Percentiles rank a stretch among this genome's conserved stretches.
These are phyloP conservation scores for Epinephelus malabaricus DNA, from an alignment of 2,797 vertebrate species.

Conservation along the genomic window DNA sequence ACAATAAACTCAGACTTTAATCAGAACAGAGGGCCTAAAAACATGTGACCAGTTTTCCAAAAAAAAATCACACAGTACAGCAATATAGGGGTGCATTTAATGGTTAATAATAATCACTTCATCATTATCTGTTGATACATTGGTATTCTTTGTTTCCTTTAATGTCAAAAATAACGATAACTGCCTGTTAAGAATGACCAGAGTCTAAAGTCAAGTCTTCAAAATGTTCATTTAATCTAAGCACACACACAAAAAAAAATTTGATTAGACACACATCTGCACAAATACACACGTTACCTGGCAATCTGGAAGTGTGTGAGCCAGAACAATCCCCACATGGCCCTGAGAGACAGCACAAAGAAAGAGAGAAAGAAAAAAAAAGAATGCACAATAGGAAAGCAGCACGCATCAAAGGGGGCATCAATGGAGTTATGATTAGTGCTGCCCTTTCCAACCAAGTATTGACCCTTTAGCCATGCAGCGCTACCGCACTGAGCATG, in stretches of 20 bases:
- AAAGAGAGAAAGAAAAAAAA: conserved; percentile 29
- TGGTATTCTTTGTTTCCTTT: no score
- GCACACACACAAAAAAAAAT: neutral
- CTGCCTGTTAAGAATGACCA: neutral
- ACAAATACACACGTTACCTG: conserved; percentile 86
- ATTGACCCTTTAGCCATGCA: conserved; percentile 48
- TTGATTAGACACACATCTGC: neutral
- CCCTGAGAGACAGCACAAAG: conserved; percentile 86
- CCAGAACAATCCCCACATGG: conserved; percentile 96
- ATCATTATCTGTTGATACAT: no score
- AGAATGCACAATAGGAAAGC: conserved; percentile 53
- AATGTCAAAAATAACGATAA: neutral
- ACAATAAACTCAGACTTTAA: neutral
- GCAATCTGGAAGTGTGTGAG: conserved; percentile 91
- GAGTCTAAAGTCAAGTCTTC: neutral
- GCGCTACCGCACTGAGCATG: neutral
- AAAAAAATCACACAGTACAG: neutral
- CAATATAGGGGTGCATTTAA: neutral
- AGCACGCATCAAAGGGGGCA: conserved; percentile 34
- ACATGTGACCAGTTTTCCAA: no score
- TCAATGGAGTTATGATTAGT: conserved; percentile 55
- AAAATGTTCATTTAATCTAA: neutral
- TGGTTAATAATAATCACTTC: neutral
- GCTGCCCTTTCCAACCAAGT: conserved; percentile 37
- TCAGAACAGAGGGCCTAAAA: neutral